Base-by-base conservation (phyloP, 1,140 invertebrate genomes). In the Drosophila littoralis region DNA sequence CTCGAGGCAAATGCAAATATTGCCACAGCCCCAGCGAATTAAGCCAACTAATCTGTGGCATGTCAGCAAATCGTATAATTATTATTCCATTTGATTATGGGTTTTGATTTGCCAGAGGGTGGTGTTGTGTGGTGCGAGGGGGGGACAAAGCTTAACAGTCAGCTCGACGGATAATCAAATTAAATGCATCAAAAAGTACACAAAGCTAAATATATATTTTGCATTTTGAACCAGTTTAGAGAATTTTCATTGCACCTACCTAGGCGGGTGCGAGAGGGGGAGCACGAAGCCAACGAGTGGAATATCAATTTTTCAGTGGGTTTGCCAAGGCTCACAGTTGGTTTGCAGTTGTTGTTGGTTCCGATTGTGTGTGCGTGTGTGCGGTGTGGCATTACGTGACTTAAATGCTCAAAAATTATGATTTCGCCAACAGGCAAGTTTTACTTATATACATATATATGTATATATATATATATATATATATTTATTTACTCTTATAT, bases 331-430 rank as follows among this genome's bases (percentile, higher is more conserved):
- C 43, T 71, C 59, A 50, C 68, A 70, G 54, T 52, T 61, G 48
- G 33, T 68, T 61, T 32, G 35, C 57, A 50, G 35, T 55, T 17
- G 35, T 50, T 55, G 35, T 55, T 46, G 54, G 52, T 66, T 71
- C 45, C 69, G 46, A 72, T 52, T 73, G 69, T 65, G 51, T 57
- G 52, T 57, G 68, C 46, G 60, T 60, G 51, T 68, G 55, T 68
- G 55, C 36, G 61, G 52, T 52, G 48, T 69, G 36, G 65, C 43
- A 69, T 69, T 74, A 74, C 71, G 71, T 74, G 71, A 74, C 71
- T 74, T 74, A 74, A 74, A 74, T 74, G 57, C 65, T 60, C 71
- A 74, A 74, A 74, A 74, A 61, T 74, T 74, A 74, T 61, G 65
- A 69, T 69, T 74, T 74, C 57, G 71, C 65, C 35, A 74, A 46